Evolutionary conservation across 2,113 vertebrate species (phyloP), one percentile per base, ranked within the genome.

Genomic region (Hydrochoerus hydrochaeris): DNA sequence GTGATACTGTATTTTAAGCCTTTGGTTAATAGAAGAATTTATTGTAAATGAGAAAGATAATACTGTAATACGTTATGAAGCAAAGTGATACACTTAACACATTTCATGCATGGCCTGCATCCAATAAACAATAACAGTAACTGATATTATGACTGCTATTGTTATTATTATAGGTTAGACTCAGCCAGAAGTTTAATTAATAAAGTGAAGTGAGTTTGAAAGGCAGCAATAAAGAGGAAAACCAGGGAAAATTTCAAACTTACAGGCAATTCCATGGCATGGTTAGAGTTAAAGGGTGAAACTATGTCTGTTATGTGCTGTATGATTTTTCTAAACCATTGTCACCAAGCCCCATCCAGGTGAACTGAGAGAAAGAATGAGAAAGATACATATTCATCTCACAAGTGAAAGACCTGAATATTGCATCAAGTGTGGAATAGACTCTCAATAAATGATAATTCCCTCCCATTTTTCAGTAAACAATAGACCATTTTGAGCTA

Each of bases 21-120:
- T 90, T 75, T 87, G n/a, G 90, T 95, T 85, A 41, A 95, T 92
- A 96, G 63, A 38, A 81, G 57, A 80, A 65, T 65, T 22, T n/a
- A 32, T 91, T 95, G 80, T 58, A 83, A 93, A 77, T 46, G 26
- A 20, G 35, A 2, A 30, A 90, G 9, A 46, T 87, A 85, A 71
- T 90, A 54, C 28, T 3, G 10, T 19, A 84, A 38, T 16, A 69
- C 32, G 46, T 95, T 57, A 95, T 12, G 28, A n/a, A 67, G 16
- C 26, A 71, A 95, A 52, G 54, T 69, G 12, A 65, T 49, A 7
- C 16, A 65, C 12, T 16, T 78, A 65, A 65, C 58, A 65, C 32
- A 65, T 62, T 95, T 80, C 57, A 3, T 71, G 28, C 7, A 95
- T 41, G 16, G 17, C 4, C 58, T 83, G 26, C 3, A 78, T 35